Percentiles rank a stretch among this genome's conserved stretches.
These are phyloP conservation scores for Nymphalis polychloros DNA, from an alignment of 2,888 invertebrate genomes.

Conservation along the genomic window DNA sequence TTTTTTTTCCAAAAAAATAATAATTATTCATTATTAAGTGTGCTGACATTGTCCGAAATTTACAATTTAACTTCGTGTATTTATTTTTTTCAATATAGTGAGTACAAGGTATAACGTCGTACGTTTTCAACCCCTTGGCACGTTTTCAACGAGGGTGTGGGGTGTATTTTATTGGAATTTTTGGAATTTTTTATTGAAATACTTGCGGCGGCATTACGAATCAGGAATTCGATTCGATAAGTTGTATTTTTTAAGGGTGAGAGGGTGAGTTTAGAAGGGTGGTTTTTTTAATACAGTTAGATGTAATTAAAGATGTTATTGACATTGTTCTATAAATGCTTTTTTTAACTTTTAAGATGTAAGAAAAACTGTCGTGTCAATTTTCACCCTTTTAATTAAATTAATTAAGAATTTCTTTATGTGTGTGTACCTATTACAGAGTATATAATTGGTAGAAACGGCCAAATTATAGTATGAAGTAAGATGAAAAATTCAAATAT, in stretches of 20 bases:
- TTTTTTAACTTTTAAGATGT: background rate
- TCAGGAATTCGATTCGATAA: slow-evolving; percentile 58
- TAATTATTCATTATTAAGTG: too few species aligned
- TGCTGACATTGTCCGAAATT: background rate
- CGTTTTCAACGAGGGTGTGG: slow-evolving; percentile 12
- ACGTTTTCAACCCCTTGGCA: slow-evolving; percentile 19
- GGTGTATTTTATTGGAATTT: slow-evolving; percentile 23
- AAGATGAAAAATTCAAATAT: too few species aligned
- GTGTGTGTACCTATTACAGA: too few species aligned
- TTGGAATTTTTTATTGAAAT: slow-evolving; percentile 64
- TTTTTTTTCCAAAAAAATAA: too few species aligned
- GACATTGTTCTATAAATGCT: background rate
- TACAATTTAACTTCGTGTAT: too few species aligned
- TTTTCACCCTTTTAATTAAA: too few species aligned
- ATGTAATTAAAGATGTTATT: slow-evolving; percentile 8
- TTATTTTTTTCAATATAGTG: background rate
- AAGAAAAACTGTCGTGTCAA: background rate
- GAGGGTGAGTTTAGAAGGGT: slow-evolving; percentile 15
- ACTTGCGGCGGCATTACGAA: slow-evolving; percentile 67
- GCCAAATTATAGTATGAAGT: too few species aligned
- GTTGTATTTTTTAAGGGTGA: slow-evolving; percentile 20
- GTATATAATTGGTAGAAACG: too few species aligned
- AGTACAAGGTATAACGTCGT: background rate
- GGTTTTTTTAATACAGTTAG: slow-evolving; percentile 12
- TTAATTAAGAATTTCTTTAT: too few species aligned